Evolutionary conservation across 1,140 invertebrate species (phyloP), one percentile per base, ranked within the genome.

Genomic region (Aphelinus atriplicis): DNA sequence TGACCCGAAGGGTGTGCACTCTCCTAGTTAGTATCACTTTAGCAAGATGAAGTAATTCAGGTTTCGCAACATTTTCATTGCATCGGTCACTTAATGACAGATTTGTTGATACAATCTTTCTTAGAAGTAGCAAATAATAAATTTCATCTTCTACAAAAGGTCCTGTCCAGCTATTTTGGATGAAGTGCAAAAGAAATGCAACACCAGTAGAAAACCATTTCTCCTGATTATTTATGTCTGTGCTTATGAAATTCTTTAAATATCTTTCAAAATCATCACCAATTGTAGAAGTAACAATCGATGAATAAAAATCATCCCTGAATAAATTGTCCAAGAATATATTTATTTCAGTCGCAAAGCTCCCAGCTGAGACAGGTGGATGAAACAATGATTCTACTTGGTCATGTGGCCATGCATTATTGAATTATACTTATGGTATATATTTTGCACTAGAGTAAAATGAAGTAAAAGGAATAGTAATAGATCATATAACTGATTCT

Each of bases 131-230:
- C n/a, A 92, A 84, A 79, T 87, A 83, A 71, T 82, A 80, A 57
- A 79, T 72, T 42, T 85, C 88, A 79, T 90, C 85, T 78, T 77
- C 88, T 80, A 75, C 53, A 61, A 78, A 76, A 85, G 94, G 93
- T 7, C 95, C 93, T 72, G 92, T 93, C 90, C 94, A 96, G 86
- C 97, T 97, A 56, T 88, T 89, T 85, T 95, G 93, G 73, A 94
- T 90, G 88, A 96, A 97, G 56, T 90, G 87, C 68, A 94, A 89
- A 9, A 95, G 84, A 74, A 91, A 90, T n/a, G 91, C 84, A 61
- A 92, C 85, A n/a, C 90, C 92, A 77, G 89, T 78, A 57, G 80
- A 82, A 7, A 91, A 75, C 81, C 84, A 84, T 70, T 82, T 77
- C 42, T 76, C 47, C 63, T 48, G 57, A 7, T 7, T n/a, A n/a